phyloP scores from a whole-genome alignment of 2,113 vertebrate genomes.

The Mustela nigripes region DNA sequence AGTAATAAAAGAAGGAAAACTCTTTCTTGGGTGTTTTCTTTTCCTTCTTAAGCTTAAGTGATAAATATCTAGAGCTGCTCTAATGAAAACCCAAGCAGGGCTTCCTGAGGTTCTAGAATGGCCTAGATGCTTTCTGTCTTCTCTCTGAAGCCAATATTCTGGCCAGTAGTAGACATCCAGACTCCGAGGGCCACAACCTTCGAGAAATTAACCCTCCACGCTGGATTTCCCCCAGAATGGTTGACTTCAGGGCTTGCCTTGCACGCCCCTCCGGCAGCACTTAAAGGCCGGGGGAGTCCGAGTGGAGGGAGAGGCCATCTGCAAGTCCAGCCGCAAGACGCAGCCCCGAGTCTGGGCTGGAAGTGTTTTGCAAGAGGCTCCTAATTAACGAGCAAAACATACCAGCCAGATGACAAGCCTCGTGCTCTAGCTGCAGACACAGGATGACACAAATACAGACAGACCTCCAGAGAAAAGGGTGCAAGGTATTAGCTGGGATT shows the following conservation, averaged over 20 bases:
- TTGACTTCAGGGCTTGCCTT: background rate
- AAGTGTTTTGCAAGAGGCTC: background rate
- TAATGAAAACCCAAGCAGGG: conserved; percentile 35
- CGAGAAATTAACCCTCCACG: background rate
- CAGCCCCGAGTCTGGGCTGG: background rate
- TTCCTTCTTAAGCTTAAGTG: conserved; percentile 63
- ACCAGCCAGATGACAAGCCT: conserved; percentile 55
- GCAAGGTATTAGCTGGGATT: conserved; percentile 29
- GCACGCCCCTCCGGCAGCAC: background rate
- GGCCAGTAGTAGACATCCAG: conserved; percentile 19
- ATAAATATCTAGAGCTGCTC: conserved; percentile 13
- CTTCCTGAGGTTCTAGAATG: conserved; percentile 4
- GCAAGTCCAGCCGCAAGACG: background rate
- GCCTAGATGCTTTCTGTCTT: background rate
- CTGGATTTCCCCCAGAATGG: background rate
- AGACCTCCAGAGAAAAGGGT: background rate
- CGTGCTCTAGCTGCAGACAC: conserved; percentile 38
- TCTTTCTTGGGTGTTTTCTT: conserved; percentile 69
- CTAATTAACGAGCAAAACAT: conserved; percentile 47
- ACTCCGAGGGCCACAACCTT: background rate
- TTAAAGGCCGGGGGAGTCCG: background rate
- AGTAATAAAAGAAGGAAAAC: conserved; percentile 57
- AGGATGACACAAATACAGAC: conserved; percentile 10
- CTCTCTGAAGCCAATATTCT: conserved; percentile 15
- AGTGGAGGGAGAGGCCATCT: background rate